These are phyloP conservation scores for Rostratula benghalensis DNA, from an alignment of 2,113 vertebrate genomes.

Conservation along the genomic window DNA sequence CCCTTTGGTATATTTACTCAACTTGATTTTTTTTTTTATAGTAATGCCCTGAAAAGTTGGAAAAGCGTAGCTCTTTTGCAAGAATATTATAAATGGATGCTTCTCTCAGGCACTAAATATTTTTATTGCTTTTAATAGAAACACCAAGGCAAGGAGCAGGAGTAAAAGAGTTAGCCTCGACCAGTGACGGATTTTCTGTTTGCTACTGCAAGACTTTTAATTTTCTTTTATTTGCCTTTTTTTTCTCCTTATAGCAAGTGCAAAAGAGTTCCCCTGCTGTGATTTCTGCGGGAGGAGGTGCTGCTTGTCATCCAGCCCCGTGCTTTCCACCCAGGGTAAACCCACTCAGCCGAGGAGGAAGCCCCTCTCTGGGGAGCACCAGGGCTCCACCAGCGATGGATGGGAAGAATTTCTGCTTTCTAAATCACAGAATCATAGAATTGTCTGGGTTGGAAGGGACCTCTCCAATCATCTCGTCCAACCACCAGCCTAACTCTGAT, in stretches of 20 bases:
- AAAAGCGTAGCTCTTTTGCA: background rate
- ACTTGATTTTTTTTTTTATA: background rate
- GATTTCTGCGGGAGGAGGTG: accelerated
- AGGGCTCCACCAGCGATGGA: accelerated
- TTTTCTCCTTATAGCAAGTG: background rate
- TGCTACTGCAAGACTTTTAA: background rate
- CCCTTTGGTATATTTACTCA: slow-evolving; percentile 21
- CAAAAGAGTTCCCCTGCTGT: background rate
- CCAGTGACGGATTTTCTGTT: background rate
- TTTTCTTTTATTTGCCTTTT: background rate
- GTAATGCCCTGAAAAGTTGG: slow-evolving; percentile 8
- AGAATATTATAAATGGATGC: slow-evolving; percentile 33
- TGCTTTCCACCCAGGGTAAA: accelerated
- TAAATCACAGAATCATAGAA: background rate
- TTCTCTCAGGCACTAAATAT: slow-evolving; percentile 15
- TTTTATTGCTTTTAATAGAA: slow-evolving; percentile 52
- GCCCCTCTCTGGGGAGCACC: accelerated
- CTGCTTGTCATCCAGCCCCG: background rate
- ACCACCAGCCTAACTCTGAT: too few relatives aligned
- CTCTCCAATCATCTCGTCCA: too few relatives aligned
- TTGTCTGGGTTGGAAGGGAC: too few relatives aligned
- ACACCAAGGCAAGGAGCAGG: background rate
- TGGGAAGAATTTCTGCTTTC: background rate
- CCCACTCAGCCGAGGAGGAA: background rate
- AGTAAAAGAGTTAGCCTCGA: background rate